Evolutionary conservation across 2,888 invertebrate species (phyloP).

Genomic region (Andrena bicolor): DNA sequence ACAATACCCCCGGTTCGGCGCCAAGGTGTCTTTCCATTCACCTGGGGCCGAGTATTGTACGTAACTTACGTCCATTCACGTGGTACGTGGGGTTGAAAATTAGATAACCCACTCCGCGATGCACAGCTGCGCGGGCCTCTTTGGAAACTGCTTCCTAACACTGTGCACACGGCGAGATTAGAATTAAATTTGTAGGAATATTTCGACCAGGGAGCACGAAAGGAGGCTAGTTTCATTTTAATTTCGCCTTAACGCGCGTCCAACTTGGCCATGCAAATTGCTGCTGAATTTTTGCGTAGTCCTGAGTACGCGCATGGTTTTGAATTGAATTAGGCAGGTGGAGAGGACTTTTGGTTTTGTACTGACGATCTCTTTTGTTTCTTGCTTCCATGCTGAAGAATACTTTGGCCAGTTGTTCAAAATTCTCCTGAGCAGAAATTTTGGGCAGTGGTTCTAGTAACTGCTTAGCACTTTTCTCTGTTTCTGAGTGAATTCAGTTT

Average conservation of each 20-base stretch:
- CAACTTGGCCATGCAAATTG: neutral
- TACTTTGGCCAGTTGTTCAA: too few relatives aligned
- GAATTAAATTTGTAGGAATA: constrained; percentile 50
- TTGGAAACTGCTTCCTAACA: constrained; percentile 54
- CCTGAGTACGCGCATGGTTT: neutral
- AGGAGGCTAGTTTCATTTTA: neutral
- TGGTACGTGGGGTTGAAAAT: constrained; percentile 63
- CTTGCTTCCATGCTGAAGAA: too few relatives aligned
- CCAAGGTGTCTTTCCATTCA: constrained; percentile 59
- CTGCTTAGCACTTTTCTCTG: too few relatives aligned
- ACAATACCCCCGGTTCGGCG: constrained; percentile 47
- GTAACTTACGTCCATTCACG: constrained; percentile 48
- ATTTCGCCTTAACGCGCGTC: neutral
- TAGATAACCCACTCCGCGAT: constrained; percentile 60
- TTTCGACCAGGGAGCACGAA: neutral
- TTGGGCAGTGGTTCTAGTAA: too few relatives aligned
- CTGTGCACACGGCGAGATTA: constrained; percentile 21
- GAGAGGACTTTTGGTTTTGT: too few relatives aligned
- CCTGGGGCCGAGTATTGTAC: constrained; percentile 54
- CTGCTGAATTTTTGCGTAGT: neutral
- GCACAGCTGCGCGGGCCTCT: constrained; percentile 60
- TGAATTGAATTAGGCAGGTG: too few relatives aligned
- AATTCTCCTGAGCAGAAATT: too few relatives aligned
- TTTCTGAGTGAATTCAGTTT: neutral
- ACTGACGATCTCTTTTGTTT: too few relatives aligned